These are phyloP conservation scores for Choreutis nemorana DNA, from an alignment of 2,888 invertebrate species.

Conservation along the genomic window DNA sequence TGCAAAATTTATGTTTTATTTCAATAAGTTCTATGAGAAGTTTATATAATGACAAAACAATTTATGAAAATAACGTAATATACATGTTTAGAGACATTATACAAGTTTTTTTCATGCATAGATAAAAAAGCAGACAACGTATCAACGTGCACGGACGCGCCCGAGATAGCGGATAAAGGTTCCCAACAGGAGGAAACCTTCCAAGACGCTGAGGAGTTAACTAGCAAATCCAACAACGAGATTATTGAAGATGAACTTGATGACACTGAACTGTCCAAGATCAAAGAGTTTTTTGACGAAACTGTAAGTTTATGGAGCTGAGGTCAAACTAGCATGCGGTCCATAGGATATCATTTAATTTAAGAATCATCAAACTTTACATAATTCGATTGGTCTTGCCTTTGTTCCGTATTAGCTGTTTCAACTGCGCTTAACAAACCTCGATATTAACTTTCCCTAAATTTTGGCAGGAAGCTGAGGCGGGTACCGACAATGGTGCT, in stretches of 20 bases:
- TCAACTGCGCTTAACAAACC: too few relatives aligned
- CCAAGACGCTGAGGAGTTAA: conserved; percentile 30
- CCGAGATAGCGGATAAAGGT: conserved; percentile 20
- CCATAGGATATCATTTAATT: conserved; percentile 1
- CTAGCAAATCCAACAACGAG: conserved; percentile 25
- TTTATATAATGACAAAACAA: too few relatives aligned
- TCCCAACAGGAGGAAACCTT: conserved; percentile 20
- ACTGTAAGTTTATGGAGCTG: conserved; percentile 24
- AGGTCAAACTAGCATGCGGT: not conserved
- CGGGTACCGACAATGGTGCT: conserved; percentile 26
- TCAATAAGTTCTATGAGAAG: too few relatives aligned
- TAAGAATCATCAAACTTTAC: too few relatives aligned
- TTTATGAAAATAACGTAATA: too few relatives aligned
- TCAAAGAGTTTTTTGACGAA: conserved; percentile 52
- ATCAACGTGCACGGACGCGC: conserved; percentile 30
- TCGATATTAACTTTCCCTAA: too few relatives aligned
- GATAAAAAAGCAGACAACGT: conserved; percentile 45
- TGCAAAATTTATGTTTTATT: conserved; percentile 10
- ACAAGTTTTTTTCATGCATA: conserved; percentile 13
- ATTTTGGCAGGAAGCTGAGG: conserved; percentile 34
- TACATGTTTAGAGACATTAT: too few relatives aligned
- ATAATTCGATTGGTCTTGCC: too few relatives aligned
- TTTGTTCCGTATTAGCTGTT: too few relatives aligned
- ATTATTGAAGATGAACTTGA: conserved; percentile 49
- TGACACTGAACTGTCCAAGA: conserved; percentile 38